Conservation (phyloP, 2,113 vertebrate genomes). For the Strix aluco region DNA sequence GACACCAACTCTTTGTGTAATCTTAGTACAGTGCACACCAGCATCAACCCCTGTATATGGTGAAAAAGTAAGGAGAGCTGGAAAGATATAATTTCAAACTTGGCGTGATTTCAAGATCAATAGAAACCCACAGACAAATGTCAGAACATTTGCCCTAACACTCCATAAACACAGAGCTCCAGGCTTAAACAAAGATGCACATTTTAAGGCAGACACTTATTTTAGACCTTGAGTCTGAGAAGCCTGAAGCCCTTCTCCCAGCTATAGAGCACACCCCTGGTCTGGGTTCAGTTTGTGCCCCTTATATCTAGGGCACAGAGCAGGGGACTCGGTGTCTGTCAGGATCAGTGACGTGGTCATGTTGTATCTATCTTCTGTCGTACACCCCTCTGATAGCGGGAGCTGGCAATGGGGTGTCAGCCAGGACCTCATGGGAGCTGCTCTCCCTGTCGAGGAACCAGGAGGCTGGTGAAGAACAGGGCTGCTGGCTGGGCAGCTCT, state of each 20-base stretch:
- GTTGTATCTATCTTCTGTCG: background rate
- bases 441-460: background rate
- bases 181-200: conserved; percentile 1
- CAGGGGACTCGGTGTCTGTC: rapidly evolving
- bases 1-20: background rate
- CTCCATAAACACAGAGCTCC: conserved; percentile 3
- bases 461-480: background rate
- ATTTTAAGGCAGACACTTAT: background rate
- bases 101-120: background rate
- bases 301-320: background rate
- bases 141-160: conserved; percentile 26
- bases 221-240: background rate
- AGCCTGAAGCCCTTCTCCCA: background rate
- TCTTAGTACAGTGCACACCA: background rate
- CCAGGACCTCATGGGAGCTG: background rate
- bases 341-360: rapidly evolving
- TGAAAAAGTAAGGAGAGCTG: background rate
- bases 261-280: background rate
- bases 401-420: background rate
- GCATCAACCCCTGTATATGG: background rate
- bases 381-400: background rate
- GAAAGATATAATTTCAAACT: background rate
- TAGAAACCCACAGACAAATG: background rate
- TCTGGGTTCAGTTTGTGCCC: background rate
- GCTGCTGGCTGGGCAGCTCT: background rate